Conservation (phyloP, 2,888 invertebrate species). For the Morpho achilles region DNA sequence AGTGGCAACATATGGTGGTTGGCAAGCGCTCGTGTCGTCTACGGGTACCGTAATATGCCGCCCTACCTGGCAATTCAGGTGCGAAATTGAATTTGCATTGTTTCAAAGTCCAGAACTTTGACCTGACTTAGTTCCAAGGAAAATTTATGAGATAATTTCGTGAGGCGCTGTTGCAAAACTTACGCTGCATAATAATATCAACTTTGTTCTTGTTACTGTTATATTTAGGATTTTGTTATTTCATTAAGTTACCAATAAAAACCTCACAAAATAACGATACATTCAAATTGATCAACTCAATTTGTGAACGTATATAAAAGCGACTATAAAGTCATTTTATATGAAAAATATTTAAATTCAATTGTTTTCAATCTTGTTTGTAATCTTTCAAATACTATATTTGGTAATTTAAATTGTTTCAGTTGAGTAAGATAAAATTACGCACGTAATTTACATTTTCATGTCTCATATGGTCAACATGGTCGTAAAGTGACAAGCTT, state of each 20-base stretch:
- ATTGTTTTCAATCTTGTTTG: too few relatives aligned
- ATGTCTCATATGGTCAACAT: conserved; percentile 1
- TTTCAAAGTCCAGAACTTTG: conserved; percentile 33
- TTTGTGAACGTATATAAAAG: too few relatives aligned
- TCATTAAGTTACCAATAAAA: too few relatives aligned
- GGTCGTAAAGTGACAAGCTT: background rate
- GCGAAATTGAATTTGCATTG: conserved; percentile 37
- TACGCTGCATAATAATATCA: conserved; percentile 25
- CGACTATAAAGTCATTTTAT: too few relatives aligned
- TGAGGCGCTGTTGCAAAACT: conserved; percentile 23
- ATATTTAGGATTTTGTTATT: too few relatives aligned
- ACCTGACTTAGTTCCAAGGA: conserved; percentile 30
- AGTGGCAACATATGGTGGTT: background rate
- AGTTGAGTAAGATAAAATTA: too few relatives aligned
- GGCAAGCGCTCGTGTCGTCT: background rate
- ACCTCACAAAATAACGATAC: too few relatives aligned
- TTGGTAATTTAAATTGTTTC: too few relatives aligned
- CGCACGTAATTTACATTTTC: too few relatives aligned
- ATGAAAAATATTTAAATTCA: too few relatives aligned
- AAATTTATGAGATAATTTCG: conserved; percentile 32
- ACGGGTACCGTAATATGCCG: conserved; percentile 6
- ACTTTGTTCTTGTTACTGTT: conserved; percentile 10
- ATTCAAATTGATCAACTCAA: too few relatives aligned
- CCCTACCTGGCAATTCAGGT: conserved; percentile 31
- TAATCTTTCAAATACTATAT: too few relatives aligned